Evolutionary conservation across 1,140 invertebrate species (phyloP), one percentile per base, ranked within the genome.

Genomic region (Ganaspis sp.): DNA sequence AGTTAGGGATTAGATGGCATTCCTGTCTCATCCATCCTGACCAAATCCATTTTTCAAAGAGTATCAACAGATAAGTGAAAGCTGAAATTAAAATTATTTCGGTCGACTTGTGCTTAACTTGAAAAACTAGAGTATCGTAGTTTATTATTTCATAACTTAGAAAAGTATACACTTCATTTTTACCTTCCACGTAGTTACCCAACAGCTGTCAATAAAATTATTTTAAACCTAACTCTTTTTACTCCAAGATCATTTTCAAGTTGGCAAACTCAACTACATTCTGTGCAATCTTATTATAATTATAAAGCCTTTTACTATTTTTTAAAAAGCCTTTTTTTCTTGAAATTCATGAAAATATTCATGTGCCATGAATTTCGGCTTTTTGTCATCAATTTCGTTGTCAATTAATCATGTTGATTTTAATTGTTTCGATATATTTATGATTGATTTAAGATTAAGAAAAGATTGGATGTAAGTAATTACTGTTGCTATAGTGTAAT

Each of bases 271-370:
- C 15, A 4, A 49, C 45, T 49, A 49, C 8, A 49, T 17, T 15
- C 15, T 12, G 38, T 40, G 38, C n/a, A n/a, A n/a, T n/a, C n/a
- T n/a, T n/a, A n/a, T n/a, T n/a, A n/a, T n/a, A n/a, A n/a, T n/a
- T n/a, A n/a, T n/a, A n/a, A n/a, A n/a, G 6, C 29, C 2, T 34
- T 34, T 34, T 34, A 6, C 29, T 3, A 34, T 34, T 34, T n/a
- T 34, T 64, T 29, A 12, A 29, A 15, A 29, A 45, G n/a, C n/a
- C n/a, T 9, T 4, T 40, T 45, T 58, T 58, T 58, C 15, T 11
- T 17, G 58, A 64, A 64, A 64, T 64, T 34, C 58, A 64, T 64
- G 58, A 64, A 64, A 64, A n/a, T 64, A 29, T 29, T 15, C n/a
- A 29, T 64, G 23, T 29, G 58, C 58, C 58, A 64, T 64, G 58